Evolutionary conservation across 35 echinoderm and acorn worm genomes (phyloP).

Genomic region (Stichopus chloronotus): DNA sequence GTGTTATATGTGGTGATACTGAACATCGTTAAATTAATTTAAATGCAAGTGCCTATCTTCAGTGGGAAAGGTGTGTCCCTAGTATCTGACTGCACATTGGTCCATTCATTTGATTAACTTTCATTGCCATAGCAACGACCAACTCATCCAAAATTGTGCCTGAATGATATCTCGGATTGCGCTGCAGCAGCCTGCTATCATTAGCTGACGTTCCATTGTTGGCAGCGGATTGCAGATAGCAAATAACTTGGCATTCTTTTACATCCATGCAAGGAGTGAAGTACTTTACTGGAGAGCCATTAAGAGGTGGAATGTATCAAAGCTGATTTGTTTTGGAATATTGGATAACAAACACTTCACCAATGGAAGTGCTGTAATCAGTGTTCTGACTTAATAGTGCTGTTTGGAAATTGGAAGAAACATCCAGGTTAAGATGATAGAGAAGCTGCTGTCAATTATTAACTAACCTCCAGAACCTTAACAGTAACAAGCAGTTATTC

Average conservation of each 20-base stretch:
- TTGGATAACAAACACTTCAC: constrained; percentile 8
- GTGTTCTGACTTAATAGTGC: not conserved
- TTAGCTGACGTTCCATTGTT: not conserved
- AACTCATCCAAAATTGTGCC: constrained; percentile 24
- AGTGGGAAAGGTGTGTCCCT: not conserved
- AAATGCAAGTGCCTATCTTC: not conserved
- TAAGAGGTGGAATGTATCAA: not conserved
- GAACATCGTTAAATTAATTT: not conserved
- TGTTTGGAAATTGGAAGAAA: not conserved
- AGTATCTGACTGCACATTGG: constrained; percentile 31
- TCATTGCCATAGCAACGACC: constrained; percentile 18
- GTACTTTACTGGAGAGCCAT: not conserved
- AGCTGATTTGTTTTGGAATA: constrained; percentile 3
- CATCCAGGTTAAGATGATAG: too few relatives aligned
- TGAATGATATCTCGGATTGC: constrained; percentile 6
- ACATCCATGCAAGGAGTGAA: not conserved
- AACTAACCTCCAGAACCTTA: too few relatives aligned
- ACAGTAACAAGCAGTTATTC: too few relatives aligned
- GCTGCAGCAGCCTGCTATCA: too few relatives aligned
- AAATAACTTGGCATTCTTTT: not conserved
- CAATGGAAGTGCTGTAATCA: constrained; percentile 6
- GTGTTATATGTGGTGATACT: not conserved
- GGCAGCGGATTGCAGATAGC: not conserved
- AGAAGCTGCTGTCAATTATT: too few relatives aligned
- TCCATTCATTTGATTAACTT: constrained; percentile 42